Evolutionary conservation across 2,113 vertebrate genomes (phyloP).

Genomic region (Cebidichthys violaceus): DNA sequence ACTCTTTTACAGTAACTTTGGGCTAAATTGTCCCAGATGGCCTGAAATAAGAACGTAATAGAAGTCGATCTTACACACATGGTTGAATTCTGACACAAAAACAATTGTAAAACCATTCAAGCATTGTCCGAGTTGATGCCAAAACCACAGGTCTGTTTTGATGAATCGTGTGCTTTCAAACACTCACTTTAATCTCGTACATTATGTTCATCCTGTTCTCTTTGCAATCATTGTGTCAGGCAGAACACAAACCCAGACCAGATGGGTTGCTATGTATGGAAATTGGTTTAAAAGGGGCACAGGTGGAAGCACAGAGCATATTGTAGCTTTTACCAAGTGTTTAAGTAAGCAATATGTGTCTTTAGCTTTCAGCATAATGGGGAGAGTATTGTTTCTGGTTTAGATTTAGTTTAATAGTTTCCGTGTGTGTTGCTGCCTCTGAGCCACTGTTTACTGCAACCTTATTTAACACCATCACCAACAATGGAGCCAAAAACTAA

Average conservation of each 20-base stretch:
- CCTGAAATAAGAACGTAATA: conserved; percentile 39
- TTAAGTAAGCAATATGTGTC: conserved; percentile 18
- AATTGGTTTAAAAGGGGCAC: conserved; percentile 23
- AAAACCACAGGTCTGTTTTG: conserved; percentile 50
- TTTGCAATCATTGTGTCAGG: conserved; percentile 38
- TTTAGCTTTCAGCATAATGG: conserved; percentile 36
- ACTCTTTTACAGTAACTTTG: conserved; percentile 26
- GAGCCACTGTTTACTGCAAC: conserved; percentile 63
- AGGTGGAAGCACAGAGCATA: conserved; percentile 41
- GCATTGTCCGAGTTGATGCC: conserved; percentile 47
- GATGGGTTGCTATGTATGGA: conserved; percentile 19
- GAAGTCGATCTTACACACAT: conserved; percentile 31
- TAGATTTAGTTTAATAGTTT: conserved; percentile 67
- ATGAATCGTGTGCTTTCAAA: conserved; percentile 27
- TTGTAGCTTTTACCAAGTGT: conserved; percentile 10
- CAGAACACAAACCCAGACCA: conserved; percentile 34
- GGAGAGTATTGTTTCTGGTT: conserved; percentile 54
- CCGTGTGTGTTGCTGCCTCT: conserved; percentile 61
- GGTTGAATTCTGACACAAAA: conserved; percentile 36
- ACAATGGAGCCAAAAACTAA: conserved; percentile 31
- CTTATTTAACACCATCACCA: conserved; percentile 45
- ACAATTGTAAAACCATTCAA: conserved; percentile 45
- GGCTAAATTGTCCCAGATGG: conserved; percentile 35
- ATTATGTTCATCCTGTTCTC: conserved; percentile 14
- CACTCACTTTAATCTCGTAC: conserved; percentile 14